These are phyloP conservation scores for Agonopterix subpropinquella DNA, from an alignment of 2,888 invertebrate species.

Conservation along the genomic window DNA sequence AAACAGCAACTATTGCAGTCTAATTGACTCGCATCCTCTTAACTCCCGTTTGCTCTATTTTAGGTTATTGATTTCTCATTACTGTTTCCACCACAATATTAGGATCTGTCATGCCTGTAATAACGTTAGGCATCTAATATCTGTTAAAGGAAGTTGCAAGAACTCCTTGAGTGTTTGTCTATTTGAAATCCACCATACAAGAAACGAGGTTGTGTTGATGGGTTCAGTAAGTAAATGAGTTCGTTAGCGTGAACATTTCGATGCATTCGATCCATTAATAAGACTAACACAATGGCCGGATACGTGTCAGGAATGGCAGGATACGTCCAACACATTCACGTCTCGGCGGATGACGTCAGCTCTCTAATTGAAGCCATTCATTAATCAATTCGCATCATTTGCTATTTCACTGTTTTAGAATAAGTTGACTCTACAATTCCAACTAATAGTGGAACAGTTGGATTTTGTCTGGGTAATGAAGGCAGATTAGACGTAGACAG, in stretches of 20 bases:
- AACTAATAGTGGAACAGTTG: neutral
- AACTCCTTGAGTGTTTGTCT: no score
- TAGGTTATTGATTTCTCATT: conserved; percentile 9
- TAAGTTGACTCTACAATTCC: conserved; percentile 9
- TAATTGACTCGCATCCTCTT: conserved; percentile 48
- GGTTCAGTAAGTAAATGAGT: neutral
- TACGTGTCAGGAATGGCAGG: conserved; percentile 39
- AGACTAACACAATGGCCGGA: conserved; percentile 53
- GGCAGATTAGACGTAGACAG: no score
- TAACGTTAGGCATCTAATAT: no score
- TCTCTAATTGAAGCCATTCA: conserved; percentile 39
- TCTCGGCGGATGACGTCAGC: conserved; percentile 45
- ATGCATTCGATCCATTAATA: conserved; percentile 5
- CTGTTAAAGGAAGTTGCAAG: no score
- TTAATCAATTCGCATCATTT: conserved; percentile 25
- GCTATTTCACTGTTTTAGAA: conserved; percentile 16
- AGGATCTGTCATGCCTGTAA: no score
- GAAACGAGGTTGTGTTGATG: no score
- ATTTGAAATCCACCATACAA: no score
- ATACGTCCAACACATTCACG: conserved; percentile 51
- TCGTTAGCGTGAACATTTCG: conserved; percentile 3
- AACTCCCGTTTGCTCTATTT: conserved; percentile 36
- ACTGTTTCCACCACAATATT: no score
- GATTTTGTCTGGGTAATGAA: neutral
- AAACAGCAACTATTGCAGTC: conserved; percentile 46